A percentile compares a stretch with the other conserved stretches of the same genome.
These are phyloP conservation scores for Perizoma flavofasciatum DNA, from an alignment of 2,888 invertebrate species.

Conservation along the genomic window DNA sequence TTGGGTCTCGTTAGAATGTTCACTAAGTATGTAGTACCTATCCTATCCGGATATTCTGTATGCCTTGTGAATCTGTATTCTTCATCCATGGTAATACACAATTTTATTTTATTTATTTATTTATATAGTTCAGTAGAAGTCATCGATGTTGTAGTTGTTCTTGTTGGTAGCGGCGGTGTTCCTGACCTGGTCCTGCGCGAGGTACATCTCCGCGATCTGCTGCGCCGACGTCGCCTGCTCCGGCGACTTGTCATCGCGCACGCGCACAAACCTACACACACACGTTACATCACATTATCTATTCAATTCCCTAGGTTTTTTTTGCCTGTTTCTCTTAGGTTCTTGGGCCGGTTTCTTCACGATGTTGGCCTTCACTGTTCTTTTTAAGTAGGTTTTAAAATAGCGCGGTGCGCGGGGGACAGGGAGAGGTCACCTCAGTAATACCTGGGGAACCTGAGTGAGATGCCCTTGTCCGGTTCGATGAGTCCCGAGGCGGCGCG, in stretches of 20 bases:
- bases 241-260: conserved; percentile 95
- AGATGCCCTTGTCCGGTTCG: background rate
- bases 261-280: conserved; percentile 88
- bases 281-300: background rate
- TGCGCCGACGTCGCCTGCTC: conserved; percentile 96
- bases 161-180: conserved; percentile 39
- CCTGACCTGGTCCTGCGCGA: conserved; percentile 93
- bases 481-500: conserved; percentile 79
- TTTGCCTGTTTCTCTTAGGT: background rate
- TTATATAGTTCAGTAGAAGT: conserved; percentile 68
- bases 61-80: too few species aligned
- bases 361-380: too few species aligned
- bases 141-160: conserved; percentile 45
- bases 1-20: too few species aligned
- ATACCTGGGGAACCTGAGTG: too few species aligned
- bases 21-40: too few species aligned
- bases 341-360: too few species aligned
- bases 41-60: too few species aligned
- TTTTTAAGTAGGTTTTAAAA: too few species aligned
- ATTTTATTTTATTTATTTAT: too few species aligned
- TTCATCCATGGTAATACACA: too few species aligned
- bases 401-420: conserved; percentile 96
- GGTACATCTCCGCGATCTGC: conserved; percentile 96
- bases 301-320: background rate
- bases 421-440: conserved; percentile 98